phyloP scores from a whole-genome alignment of 2,113 vertebrate genomes.

The Pituophis catenifer region DNA sequence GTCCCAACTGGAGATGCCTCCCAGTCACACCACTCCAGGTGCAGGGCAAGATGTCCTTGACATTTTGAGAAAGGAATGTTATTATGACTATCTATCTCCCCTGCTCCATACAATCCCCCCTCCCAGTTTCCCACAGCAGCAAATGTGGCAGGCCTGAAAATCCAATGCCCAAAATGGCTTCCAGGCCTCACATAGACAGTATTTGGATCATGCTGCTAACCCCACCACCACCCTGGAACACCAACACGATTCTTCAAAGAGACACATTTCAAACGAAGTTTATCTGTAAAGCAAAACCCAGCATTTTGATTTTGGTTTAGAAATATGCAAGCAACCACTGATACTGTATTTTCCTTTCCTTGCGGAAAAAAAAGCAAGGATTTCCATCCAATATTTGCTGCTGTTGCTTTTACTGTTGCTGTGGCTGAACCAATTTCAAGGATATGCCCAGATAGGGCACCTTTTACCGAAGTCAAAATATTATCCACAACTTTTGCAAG shows the following conservation, averaged over 20 bases:
- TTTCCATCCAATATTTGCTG: background rate
- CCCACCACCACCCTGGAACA: background rate
- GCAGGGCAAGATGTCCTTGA: too few species aligned
- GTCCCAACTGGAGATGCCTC: too few species aligned
- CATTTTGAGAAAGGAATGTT: too few species aligned
- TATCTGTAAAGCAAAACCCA: background rate
- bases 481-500: fast-evolving
- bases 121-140: too few species aligned
- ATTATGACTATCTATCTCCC: too few species aligned
- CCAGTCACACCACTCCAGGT: too few species aligned
- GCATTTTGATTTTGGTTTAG: background rate
- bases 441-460: background rate
- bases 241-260: background rate
- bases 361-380: background rate
- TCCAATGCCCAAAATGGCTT: too few species aligned
- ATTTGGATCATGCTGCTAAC: background rate
- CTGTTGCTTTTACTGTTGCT: background rate
- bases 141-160: too few species aligned
- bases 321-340: background rate
- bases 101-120: too few species aligned
- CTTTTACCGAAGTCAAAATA: background rate
- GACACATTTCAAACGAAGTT: background rate
- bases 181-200: background rate
- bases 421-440: background rate
- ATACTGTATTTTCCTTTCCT: background rate